These are phyloP conservation scores for Phalloptychus januarius DNA, from an alignment of 2,797 vertebrate species.

Conservation along the genomic window DNA sequence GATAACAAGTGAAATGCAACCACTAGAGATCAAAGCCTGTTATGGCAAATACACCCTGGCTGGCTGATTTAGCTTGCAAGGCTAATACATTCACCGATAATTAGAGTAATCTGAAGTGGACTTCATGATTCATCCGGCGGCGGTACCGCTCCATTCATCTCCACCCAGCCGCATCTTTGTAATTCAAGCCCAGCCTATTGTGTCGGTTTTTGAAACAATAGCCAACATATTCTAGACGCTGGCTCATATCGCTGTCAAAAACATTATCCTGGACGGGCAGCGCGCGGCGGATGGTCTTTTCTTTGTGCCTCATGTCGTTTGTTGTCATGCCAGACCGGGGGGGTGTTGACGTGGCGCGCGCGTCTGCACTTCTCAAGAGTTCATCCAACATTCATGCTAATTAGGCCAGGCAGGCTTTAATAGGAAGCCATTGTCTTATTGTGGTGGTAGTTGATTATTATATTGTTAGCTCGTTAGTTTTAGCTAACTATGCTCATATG, in stretches of 20 bases:
- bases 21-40: slow-evolving; percentile 8
- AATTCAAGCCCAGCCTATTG: slow-evolving; percentile 67
- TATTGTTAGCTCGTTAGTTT: slow-evolving; percentile 41
- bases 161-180: slow-evolving; percentile 64
- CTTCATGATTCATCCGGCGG: slow-evolving; percentile 64
- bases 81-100: slow-evolving; percentile 70
- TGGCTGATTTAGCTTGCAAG: slow-evolving; percentile 38
- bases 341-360: slow-evolving; percentile 62
- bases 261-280: slow-evolving; percentile 44
- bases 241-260: slow-evolving; percentile 56
- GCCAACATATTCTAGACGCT: slow-evolving; percentile 46
- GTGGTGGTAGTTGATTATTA: slow-evolving; percentile 39
- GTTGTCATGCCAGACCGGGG: slow-evolving; percentile 71
- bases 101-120: slow-evolving; percentile 73
- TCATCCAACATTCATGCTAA: slow-evolving; percentile 77
- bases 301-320: slow-evolving; percentile 69
- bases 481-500: slow-evolving; percentile 39
- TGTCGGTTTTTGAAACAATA: slow-evolving; percentile 67
- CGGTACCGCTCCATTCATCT: slow-evolving; percentile 62
- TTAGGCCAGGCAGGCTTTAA: slow-evolving; percentile 47
- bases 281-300: slow-evolving; percentile 33
- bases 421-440: slow-evolving; percentile 38
- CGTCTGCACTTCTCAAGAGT: slow-evolving; percentile 53
- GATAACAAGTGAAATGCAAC: slow-evolving; percentile 8
- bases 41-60: slow-evolving; percentile 27